Evolutionary conservation across 2,113 vertebrate species (phyloP).

Genomic region (Sprattus sprattus): DNA sequence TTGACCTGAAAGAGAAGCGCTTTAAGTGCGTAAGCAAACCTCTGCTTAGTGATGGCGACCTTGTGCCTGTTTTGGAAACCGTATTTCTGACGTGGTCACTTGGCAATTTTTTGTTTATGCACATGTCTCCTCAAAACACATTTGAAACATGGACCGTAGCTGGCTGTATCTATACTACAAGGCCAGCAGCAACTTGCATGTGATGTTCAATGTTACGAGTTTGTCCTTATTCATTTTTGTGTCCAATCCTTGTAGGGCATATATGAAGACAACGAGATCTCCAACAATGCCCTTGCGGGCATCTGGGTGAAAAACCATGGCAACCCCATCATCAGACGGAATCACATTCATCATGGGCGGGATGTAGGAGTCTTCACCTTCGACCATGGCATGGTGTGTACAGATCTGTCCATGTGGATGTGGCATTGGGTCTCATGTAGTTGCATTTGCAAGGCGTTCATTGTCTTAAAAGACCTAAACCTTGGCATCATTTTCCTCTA

Average conservation of each 20-base stretch:
- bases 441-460: not conserved
- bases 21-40: not conserved
- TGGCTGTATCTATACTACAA: not conserved
- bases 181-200: not conserved
- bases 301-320: constrained; percentile 99
- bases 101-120: too few relatives aligned
- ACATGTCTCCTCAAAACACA: not conserved
- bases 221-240: not conserved
- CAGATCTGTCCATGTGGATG: not conserved
- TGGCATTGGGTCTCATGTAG: not conserved
- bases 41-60: not conserved
- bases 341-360: constrained; percentile 98
- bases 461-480: not conserved
- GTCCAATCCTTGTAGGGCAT: constrained; percentile 78
- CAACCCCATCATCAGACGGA: constrained; percentile 98
- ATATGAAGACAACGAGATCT: constrained; percentile 99
- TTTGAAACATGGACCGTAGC: not conserved
- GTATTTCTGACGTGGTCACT: not conserved
- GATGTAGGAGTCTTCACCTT: constrained; percentile 99
- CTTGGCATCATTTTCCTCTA: too few relatives aligned
- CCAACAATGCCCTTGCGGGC: constrained; percentile 96
- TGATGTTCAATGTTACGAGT: not conserved
- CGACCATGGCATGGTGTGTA: constrained; percentile 95
- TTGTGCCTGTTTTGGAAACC: not conserved
- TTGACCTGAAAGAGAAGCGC: not conserved